phyloP scores from a whole-genome alignment of 2,797 vertebrate species.

The Coranthus polyacanthus region DNA sequence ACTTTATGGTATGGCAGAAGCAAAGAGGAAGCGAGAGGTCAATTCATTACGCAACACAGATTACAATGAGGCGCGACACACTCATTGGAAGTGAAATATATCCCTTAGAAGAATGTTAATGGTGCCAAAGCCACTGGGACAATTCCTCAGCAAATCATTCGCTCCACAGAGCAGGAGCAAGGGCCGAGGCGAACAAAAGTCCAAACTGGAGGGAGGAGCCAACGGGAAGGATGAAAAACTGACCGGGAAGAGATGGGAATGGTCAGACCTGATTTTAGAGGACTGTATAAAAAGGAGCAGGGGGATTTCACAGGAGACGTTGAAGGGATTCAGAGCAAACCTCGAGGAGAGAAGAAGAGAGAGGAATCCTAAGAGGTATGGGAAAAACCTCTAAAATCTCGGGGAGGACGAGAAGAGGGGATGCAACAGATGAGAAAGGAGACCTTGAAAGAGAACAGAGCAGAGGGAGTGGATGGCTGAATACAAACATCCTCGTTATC shows the following conservation, averaged over 20 bases:
- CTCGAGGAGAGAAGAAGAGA: conserved; percentile 21
- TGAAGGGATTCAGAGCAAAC: conserved; percentile 16
- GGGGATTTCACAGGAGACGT: no score
- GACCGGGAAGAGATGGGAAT: background rate
- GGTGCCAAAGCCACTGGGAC: conserved; percentile 54
- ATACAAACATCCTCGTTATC: conserved; percentile 15
- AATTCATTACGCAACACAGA: conserved; percentile 74
- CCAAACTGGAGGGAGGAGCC: conserved; percentile 19
- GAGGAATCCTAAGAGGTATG: conserved; percentile 40
- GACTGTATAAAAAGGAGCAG: conserved; percentile 27
- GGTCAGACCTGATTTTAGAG: conserved; percentile 18
- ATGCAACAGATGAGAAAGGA: conserved; percentile 19
- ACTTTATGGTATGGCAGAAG: conserved; percentile 26
- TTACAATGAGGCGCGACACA: conserved; percentile 61
- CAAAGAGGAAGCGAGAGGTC: conserved; percentile 27
- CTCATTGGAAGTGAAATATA: conserved; percentile 78
- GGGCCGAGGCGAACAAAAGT: conserved; percentile 24
- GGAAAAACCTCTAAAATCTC: conserved; percentile 37
- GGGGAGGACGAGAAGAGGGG: conserved; percentile 19
- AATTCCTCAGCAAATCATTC: conserved; percentile 56
- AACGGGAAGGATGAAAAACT: background rate
- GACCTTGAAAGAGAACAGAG: conserved; percentile 9
- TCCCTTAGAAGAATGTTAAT: conserved; percentile 80
- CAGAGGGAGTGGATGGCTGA: conserved; percentile 4
- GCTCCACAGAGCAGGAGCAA: conserved; percentile 43